phyloP scores from a whole-genome alignment of 35 echinoderm and acorn worm species.

The Diadema setosum region DNA sequence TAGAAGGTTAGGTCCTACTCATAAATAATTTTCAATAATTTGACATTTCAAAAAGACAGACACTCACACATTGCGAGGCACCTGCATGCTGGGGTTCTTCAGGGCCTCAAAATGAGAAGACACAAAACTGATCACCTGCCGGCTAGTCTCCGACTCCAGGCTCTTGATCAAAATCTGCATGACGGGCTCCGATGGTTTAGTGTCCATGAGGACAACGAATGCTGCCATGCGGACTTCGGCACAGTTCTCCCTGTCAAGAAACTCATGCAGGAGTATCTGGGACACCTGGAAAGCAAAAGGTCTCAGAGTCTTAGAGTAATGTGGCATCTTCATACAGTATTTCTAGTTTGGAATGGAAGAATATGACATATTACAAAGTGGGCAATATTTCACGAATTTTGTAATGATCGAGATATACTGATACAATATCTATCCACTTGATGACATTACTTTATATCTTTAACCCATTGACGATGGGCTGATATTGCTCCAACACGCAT shows the following conservation, averaged over 20 bases:
- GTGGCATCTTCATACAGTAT: no score
- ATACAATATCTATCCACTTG: no score
- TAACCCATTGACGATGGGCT: no score
- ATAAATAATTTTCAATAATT: no score
- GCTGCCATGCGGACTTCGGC: conserved; percentile 55
- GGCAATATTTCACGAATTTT: no score
- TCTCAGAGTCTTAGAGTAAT: no score
- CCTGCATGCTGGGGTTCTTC: background rate
- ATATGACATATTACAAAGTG: no score
- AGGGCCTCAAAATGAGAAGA: conserved; percentile 43
- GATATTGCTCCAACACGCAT: no score
- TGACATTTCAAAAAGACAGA: background rate
- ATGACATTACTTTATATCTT: no score
- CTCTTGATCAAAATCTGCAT: conserved; percentile 12
- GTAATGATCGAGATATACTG: no score
- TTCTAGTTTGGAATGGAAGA: no score
- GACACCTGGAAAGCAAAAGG: background rate
- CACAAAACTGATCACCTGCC: conserved; percentile 41
- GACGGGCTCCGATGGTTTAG: background rate
- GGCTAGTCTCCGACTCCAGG: conserved; percentile 38
- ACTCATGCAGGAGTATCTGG: background rate
- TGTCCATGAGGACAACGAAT: conserved; percentile 62
- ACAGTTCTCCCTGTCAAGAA: background rate
- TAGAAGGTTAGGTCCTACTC: no score
- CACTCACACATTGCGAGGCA: conserved; percentile 23